phyloP scores from a whole-genome alignment of 2,888 invertebrate species.

The Tetranychus piercei region DNA sequence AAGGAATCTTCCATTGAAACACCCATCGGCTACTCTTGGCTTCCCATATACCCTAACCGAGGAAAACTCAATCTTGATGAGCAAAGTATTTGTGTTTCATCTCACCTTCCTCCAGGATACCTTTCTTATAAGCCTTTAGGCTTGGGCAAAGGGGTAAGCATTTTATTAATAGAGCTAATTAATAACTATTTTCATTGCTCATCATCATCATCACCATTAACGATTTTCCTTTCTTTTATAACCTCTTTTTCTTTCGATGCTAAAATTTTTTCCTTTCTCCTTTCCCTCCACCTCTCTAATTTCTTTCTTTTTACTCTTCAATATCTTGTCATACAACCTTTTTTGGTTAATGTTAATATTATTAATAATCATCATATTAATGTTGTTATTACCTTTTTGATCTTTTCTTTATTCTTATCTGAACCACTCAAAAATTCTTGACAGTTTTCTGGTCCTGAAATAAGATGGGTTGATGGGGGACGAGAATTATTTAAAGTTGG shows the following conservation, averaged over 20 bases:
- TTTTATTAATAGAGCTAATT: background rate
- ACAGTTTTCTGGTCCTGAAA: constrained; percentile 63
- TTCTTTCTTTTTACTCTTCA: background rate
- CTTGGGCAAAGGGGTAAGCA: constrained; percentile 69
- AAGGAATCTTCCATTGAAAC: constrained; percentile 34
- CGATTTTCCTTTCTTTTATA: background rate
- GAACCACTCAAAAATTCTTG: background rate
- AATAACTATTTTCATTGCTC: background rate
- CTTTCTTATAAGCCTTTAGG: constrained; percentile 71
- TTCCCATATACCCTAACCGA: constrained; percentile 55
- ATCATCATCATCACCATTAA: background rate
- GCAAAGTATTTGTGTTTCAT: constrained; percentile 63
- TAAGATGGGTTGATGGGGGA: constrained; percentile 81
- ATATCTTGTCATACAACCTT: constrained; percentile 1
- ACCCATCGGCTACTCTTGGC: constrained; percentile 53
- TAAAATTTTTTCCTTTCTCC: background rate
- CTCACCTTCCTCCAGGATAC: constrained; percentile 71
- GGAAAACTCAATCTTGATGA: constrained; percentile 40
- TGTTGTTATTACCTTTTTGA: background rate
- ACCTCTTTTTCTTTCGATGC: constrained; percentile 1
- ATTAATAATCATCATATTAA: background rate
- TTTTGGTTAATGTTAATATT: background rate
- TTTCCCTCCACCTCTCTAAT: background rate
- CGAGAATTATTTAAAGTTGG: constrained; percentile 66
- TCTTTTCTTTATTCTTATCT: background rate